A percentile compares a stretch with the other conserved stretches of the same genome.
Evolutionary conservation across 2,888 invertebrate genomes (phyloP).

Genomic region (Temnothorax rugatulus): DNA sequence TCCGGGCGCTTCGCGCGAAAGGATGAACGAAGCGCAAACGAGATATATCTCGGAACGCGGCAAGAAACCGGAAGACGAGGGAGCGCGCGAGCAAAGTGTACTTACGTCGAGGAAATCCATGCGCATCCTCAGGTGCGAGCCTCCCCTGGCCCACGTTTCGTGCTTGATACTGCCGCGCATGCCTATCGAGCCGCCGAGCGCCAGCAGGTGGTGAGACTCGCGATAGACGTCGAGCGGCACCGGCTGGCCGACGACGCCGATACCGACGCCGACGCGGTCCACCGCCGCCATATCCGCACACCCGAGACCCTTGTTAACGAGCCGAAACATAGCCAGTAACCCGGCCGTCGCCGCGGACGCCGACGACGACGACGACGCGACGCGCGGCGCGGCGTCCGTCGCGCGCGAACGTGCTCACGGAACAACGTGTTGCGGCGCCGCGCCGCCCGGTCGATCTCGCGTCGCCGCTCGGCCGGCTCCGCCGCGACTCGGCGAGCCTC

Average conservation of each 20-base stretch:
- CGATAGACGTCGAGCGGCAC: constrained; percentile 18
- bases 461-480: constrained; percentile 54
- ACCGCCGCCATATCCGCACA: constrained; percentile 28
- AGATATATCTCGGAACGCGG: too few species aligned
- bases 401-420: constrained; percentile 51
- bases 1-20: constrained; percentile 56
- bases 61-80: too few species aligned
- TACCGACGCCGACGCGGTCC: constrained; percentile 5
- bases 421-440: constrained; percentile 50
- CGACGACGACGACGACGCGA: constrained; percentile 10
- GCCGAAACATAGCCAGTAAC: not conserved
- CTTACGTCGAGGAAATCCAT: constrained; percentile 53
- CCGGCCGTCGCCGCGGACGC: not conserved
- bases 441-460: constrained; percentile 62
- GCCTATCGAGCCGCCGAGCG: constrained; percentile 54
- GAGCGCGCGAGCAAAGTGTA: not conserved
- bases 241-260: constrained; percentile 28
- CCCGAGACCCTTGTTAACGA: constrained; percentile 29
- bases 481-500: constrained; percentile 49
- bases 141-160: constrained; percentile 40
- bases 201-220: constrained; percentile 15
- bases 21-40: not conserved
- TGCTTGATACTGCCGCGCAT: constrained; percentile 64
- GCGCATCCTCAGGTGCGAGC: constrained; percentile 32
- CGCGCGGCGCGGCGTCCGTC: constrained; percentile 42